Percentiles rank a stretch among this genome's conserved stretches.
Conservation (phyloP, 2,888 invertebrate species). For the Odontocolon sp. region DNA sequence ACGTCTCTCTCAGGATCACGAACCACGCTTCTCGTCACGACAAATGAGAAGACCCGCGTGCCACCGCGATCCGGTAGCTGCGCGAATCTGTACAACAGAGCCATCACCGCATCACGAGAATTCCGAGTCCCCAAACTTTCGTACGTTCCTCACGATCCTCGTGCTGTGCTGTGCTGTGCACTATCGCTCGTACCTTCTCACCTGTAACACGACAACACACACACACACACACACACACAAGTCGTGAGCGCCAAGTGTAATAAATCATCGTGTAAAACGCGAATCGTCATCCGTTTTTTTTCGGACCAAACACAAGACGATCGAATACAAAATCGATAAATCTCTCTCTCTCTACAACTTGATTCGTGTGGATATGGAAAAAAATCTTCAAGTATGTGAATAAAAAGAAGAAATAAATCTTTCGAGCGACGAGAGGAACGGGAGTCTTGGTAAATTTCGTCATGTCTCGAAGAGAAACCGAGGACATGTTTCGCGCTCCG, state of each 20-base stretch:
- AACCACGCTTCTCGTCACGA: slow-evolving; percentile 89
- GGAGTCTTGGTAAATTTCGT: slow-evolving; percentile 20
- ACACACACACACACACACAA: too few species aligned
- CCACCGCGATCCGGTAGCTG: slow-evolving; percentile 91
- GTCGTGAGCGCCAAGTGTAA: too few species aligned
- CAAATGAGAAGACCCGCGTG: slow-evolving; percentile 92
- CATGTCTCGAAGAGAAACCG: slow-evolving; percentile 52
- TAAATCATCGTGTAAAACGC: too few species aligned
- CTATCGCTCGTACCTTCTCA: too few species aligned
- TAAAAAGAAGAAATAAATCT: too few species aligned
- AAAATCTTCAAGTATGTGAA: not conserved
- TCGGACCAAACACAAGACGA: too few species aligned
- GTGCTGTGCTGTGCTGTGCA: too few species aligned
- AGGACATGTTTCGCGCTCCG: slow-evolving; percentile 65
- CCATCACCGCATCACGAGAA: slow-evolving; percentile 84
- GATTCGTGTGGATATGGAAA: too few species aligned
- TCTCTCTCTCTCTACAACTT: too few species aligned
- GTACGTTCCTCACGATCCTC: not conserved
- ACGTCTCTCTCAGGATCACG: slow-evolving; percentile 90
- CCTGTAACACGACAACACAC: too few species aligned
- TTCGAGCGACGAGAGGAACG: not conserved
- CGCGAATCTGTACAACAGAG: slow-evolving; percentile 90
- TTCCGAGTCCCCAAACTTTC: slow-evolving; percentile 50
- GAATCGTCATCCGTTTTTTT: too few species aligned
- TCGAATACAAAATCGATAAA: too few species aligned